Conservation (phyloP, 2,113 vertebrate species). For the Myiozetetes cayanensis region DNA sequence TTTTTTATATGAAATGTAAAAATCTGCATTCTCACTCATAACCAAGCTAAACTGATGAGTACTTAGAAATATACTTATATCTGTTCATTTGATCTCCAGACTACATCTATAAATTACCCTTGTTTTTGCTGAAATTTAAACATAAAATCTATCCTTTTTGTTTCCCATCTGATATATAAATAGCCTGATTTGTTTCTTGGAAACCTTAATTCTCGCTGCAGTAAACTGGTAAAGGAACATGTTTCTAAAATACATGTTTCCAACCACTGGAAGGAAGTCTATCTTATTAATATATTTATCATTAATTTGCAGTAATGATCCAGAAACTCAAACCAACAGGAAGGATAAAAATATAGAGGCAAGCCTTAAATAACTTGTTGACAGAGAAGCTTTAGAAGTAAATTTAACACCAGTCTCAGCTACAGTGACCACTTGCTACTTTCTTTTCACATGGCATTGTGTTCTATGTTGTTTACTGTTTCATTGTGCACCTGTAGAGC, state of each 20-base stretch:
- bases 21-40: neutral
- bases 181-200: conserved; percentile 29
- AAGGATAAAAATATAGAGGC: conserved; percentile 57
- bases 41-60: neutral
- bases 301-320: conserved; percentile 51
- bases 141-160: neutral
- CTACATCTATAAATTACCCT: neutral
- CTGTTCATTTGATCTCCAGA: conserved; percentile 22
- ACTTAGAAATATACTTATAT: neutral
- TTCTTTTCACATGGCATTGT: neutral
- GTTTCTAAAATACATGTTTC: conserved; percentile 52
- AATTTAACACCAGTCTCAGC: neutral
- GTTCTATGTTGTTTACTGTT: neutral
- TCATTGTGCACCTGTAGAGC: neutral
- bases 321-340: conserved; percentile 41
- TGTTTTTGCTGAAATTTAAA: conserved; percentile 2
- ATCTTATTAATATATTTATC: conserved; percentile 42
- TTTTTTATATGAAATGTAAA: neutral
- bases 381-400: conserved; percentile 1
- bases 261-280: conserved; percentile 49
- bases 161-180: conserved; percentile 36
- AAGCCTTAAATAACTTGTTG: conserved; percentile 58
- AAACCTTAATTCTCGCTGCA: conserved; percentile 47
- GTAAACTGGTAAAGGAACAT: conserved; percentile 14
- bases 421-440: neutral